Evolutionary conservation across 2,113 vertebrate genomes (phyloP).

Genomic region (Eudyptes chrysolophus): DNA sequence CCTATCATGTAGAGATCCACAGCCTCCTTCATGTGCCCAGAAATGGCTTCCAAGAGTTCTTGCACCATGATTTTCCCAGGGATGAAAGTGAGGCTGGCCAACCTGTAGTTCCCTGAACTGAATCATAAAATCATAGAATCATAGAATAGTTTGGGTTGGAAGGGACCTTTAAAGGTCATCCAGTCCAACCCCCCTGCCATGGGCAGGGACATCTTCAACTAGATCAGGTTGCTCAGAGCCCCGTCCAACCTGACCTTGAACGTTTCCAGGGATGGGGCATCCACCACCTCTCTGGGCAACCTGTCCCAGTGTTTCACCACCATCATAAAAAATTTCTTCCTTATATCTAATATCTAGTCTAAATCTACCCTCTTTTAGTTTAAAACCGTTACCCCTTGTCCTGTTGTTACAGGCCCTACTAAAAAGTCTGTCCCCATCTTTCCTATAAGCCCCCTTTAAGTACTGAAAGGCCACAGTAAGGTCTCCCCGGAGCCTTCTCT

Average conservation of each 20-base stretch:
- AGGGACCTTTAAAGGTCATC: background rate
- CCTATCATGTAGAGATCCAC: background rate
- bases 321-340: background rate
- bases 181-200: background rate
- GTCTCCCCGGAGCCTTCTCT: background rate
- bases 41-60: background rate
- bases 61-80: background rate
- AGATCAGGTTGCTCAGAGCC: background rate
- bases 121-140: background rate
- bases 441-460: background rate
- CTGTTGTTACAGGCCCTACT: background rate
- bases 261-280: background rate
- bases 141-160: background rate
- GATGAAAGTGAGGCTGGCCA: background rate
- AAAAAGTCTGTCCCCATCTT: background rate
- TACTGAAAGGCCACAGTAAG: background rate
- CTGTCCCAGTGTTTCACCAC: background rate
- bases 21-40: background rate
- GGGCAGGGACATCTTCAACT: background rate
- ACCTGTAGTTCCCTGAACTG: background rate
- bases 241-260: background rate
- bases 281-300: background rate
- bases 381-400: background rate
- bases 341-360: background rate
- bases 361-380: background rate